phyloP scores from a whole-genome alignment of 2,113 vertebrate genomes.

The Cettia cetti region DNA sequence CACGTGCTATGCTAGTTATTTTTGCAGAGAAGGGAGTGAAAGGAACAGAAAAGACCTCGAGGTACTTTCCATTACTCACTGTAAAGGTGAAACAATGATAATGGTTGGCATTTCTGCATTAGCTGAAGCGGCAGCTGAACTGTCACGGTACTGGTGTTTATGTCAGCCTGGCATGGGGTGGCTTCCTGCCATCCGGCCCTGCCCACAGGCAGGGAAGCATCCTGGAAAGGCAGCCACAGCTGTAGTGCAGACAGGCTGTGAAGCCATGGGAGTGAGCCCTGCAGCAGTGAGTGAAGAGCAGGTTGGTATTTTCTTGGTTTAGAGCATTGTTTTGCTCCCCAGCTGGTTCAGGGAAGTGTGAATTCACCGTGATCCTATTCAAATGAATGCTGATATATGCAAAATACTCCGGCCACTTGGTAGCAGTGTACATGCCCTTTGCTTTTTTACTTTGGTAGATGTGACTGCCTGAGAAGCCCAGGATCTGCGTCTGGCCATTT shows the following conservation, averaged over 20 bases:
- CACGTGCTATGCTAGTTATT: neutral
- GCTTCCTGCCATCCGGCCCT: neutral
- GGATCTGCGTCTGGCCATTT: neutral
- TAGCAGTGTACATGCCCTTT: neutral
- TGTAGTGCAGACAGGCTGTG: rapidly evolving
- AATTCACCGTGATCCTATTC: neutral
- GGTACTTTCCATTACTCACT: neutral
- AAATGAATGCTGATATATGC: neutral
- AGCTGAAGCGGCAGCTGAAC: neutral
- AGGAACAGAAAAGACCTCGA: neutral
- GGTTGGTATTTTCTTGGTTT: neutral
- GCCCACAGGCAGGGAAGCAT: neutral
- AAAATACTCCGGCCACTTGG: neutral
- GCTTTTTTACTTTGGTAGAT: neutral
- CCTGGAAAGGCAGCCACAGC: neutral
- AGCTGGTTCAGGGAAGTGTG: neutral
- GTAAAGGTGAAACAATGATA: neutral
- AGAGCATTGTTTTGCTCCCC: neutral
- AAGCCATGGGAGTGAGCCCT: neutral
- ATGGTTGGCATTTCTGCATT: neutral
- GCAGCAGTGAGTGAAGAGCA: neutral
- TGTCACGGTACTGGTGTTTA: neutral
- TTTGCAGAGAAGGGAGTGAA: neutral
- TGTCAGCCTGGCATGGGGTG: neutral
- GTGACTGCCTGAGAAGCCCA: neutral